Percentiles rank a stretch among this genome's conserved stretches.
phyloP scores from a whole-genome alignment of 2,888 invertebrate species.

The Ganaspis brasiliensis region DNA sequence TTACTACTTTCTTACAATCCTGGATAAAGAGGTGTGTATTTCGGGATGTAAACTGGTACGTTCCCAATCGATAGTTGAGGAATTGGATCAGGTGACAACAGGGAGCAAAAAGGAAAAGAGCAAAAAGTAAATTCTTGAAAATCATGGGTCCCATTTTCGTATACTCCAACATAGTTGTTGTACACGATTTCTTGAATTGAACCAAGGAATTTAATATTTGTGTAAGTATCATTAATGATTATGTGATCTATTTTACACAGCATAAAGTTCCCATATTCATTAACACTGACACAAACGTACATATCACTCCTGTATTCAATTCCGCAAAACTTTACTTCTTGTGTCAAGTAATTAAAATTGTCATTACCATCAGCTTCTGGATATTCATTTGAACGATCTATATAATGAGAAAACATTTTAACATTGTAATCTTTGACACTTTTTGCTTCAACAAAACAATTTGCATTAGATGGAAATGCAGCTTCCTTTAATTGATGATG shows the following conservation, averaged over 20 bases:
- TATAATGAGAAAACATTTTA: not conserved
- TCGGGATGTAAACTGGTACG: not conserved
- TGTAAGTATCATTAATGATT: not conserved
- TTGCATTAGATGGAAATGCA: not conserved
- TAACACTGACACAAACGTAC: not conserved
- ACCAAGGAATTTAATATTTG: not conserved
- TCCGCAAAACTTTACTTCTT: not conserved
- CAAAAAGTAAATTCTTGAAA: not conserved
- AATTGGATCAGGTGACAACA: not conserved
- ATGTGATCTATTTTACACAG: not conserved
- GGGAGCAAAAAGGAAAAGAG: not conserved
- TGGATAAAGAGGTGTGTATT: not conserved
- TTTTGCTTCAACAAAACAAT: not conserved
- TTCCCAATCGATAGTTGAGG: not conserved
- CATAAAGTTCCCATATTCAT: conserved; percentile 9
- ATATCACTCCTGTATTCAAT: conserved; percentile 7
- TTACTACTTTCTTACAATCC: not conserved
- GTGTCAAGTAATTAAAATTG: not conserved
- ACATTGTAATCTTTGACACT: not conserved
- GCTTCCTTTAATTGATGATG: conserved; percentile 49
- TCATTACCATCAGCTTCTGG: not conserved
- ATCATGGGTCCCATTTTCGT: not conserved
- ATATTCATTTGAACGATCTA: not conserved
- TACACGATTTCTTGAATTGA: not conserved
- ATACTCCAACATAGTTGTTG: not conserved